phyloP scores from a whole-genome alignment of 2,797 vertebrate species.

The Sebastolobus alascanus region DNA sequence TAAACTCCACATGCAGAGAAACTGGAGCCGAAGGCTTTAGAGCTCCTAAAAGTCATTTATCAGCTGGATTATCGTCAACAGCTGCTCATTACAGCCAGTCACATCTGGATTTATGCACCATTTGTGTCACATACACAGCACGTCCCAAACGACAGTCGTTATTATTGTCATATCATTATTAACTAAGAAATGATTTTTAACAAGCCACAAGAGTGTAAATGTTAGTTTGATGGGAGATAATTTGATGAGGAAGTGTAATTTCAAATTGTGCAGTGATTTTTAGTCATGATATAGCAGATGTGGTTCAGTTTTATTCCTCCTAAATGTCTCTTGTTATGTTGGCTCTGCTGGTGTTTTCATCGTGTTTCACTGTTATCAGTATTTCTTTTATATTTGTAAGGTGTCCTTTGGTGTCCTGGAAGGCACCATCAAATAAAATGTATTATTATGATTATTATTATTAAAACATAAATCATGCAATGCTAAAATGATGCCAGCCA shows the following conservation, averaged over 20 bases:
- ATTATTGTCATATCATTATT: slow-evolving; percentile 49
- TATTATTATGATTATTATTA: too few relatives aligned
- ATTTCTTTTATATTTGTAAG: too few relatives aligned
- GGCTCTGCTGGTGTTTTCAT: too few relatives aligned
- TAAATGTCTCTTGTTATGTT: too few relatives aligned
- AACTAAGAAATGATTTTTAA: slow-evolving; percentile 43
- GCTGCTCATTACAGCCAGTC: slow-evolving; percentile 78
- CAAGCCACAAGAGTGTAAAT: slow-evolving; percentile 17
- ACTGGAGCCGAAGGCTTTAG: slow-evolving; percentile 64
- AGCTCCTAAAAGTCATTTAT: slow-evolving; percentile 77
- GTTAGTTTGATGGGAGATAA: slow-evolving; percentile 42
- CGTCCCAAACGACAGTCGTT: slow-evolving; percentile 42
- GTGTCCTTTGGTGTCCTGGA: too few relatives aligned
- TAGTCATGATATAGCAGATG: slow-evolving; percentile 8
- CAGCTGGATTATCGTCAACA: slow-evolving; percentile 78
- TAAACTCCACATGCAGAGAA: slow-evolving; percentile 65
- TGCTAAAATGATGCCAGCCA: neutral
- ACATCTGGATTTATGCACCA: slow-evolving; percentile 79
- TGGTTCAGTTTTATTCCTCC: neutral
- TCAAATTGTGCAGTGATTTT: slow-evolving; percentile 11
- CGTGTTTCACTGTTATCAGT: too few relatives aligned
- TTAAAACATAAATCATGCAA: slow-evolving; percentile 19
- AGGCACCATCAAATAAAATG: too few relatives aligned
- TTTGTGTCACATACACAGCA: slow-evolving; percentile 76
- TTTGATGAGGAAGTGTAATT: neutral